phyloP scores from a whole-genome alignment of 2,113 vertebrate genomes.

The Limanda limanda region DNA sequence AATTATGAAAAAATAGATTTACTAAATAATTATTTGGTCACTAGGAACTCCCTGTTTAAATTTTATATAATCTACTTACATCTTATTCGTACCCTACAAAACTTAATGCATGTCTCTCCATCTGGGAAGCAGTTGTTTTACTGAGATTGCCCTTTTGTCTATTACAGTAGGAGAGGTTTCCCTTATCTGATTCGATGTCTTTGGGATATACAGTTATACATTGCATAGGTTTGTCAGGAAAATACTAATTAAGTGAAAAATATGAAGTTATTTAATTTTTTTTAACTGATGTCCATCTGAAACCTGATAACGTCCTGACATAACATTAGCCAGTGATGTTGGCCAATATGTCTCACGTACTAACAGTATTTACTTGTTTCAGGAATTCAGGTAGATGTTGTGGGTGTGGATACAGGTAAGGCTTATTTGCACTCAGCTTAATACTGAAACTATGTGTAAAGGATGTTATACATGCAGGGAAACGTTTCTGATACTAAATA shows the following conservation, averaged over 20 bases:
- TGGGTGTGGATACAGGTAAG: neutral
- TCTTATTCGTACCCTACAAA: too few species aligned
- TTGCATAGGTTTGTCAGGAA: too few species aligned
- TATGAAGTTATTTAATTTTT: neutral
- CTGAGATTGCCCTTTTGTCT: too few species aligned
- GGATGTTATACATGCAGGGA: neutral
- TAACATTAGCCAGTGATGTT: neutral
- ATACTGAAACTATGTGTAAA: neutral
- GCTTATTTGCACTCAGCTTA: neutral
- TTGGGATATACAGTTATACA: neutral
- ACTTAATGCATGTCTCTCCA: neutral
- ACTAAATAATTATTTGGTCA: neutral
- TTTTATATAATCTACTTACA: neutral
- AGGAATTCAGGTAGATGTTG: neutral
- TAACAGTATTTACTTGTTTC: neutral
- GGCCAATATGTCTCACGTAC: neutral
- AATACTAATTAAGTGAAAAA: neutral
- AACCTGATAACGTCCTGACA: neutral
- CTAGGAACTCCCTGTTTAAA: neutral
- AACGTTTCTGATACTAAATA: neutral
- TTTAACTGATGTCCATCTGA: neutral
- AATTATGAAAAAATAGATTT: neutral
- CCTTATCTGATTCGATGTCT: neutral
- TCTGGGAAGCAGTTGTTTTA: neutral
- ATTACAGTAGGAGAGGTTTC: neutral